Percentiles rank a stretch among this genome's conserved stretches.
These are phyloP conservation scores for Chalcis sispes DNA, from an alignment of 2,888 invertebrate species.

Conservation along the genomic window DNA sequence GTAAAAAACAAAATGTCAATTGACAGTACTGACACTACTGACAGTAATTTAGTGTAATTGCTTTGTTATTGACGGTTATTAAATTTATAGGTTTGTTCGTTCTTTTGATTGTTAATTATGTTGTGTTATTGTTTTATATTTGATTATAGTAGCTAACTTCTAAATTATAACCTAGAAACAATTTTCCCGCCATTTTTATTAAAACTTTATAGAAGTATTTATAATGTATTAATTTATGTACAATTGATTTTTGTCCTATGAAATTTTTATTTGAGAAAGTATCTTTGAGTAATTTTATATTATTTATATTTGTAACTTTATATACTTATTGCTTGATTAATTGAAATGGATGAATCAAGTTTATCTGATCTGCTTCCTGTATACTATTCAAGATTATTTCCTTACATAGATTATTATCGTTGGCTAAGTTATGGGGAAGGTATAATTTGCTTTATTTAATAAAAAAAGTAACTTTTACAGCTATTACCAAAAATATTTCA, in stretches of 20 bases:
- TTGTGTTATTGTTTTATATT: neutral
- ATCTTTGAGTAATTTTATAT: neutral
- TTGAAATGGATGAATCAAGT: constrained; percentile 66
- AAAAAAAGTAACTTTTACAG: too few relatives aligned
- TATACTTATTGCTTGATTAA: too few relatives aligned
- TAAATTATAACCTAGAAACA: neutral
- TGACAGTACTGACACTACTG: too few relatives aligned
- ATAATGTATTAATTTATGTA: too few relatives aligned
- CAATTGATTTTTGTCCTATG: too few relatives aligned
- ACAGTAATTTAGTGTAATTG: neutral
- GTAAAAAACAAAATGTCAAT: too few relatives aligned
- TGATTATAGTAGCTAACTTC: neutral
- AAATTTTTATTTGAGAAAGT: neutral
- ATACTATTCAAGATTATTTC: constrained; percentile 94
- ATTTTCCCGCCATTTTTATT: constrained; percentile 26
- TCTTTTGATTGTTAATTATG: neutral
- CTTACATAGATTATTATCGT: constrained; percentile 82
- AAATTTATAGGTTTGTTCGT: neutral
- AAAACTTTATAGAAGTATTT: too few relatives aligned
- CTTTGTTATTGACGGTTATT: neutral
- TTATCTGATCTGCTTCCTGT: constrained; percentile 87
- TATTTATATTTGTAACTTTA: neutral
- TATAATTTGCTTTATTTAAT: constrained; percentile 34
- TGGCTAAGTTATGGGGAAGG: constrained; percentile 93
- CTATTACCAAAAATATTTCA: neutral